Conservation (phyloP, 37 sponge, comb jelly and placozoan genomes). For the Crambe crambe region DNA sequence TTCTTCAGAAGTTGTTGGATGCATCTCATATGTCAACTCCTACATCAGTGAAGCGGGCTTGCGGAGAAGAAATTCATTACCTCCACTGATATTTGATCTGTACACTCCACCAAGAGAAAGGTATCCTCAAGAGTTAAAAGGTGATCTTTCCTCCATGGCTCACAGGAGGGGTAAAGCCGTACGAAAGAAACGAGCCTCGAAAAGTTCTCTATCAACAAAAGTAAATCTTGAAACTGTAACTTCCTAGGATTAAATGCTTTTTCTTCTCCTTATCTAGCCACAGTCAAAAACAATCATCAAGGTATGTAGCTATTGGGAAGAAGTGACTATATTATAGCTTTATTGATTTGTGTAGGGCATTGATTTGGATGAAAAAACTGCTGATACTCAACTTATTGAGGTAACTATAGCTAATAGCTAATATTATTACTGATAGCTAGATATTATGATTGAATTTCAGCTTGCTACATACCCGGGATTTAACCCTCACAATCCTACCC, state of each 20-base stretch:
- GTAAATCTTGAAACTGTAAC: too few relatives aligned
- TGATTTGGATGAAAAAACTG: conserved; percentile 1
- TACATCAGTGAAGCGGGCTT: conserved; percentile 12
- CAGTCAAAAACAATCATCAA: not conserved
- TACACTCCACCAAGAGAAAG: not conserved
- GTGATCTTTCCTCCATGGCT: not conserved
- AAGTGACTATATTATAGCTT: not conserved
- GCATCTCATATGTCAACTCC: conserved; percentile 15
- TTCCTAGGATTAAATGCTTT: too few relatives aligned
- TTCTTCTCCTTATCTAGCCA: not conserved
- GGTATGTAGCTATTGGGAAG: not conserved
- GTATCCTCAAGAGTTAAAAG: not conserved
- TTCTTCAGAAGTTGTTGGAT: conserved; percentile 8
- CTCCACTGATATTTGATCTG: conserved; percentile 7
- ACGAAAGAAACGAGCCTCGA: not conserved
- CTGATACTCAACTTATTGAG: conserved; percentile 45
- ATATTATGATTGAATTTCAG: conserved; percentile 17
- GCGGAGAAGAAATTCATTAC: not conserved
- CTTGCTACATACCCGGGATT: conserved; percentile 83
- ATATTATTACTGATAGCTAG: not conserved
- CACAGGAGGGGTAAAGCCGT: not conserved
- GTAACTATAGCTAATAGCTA: too few relatives aligned
- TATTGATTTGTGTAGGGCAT: not conserved
- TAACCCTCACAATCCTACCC: conserved; percentile 44
- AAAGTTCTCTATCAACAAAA: not conserved